Conservation (phyloP, 2,888 invertebrate species). For the Standfussiana lucernea region DNA sequence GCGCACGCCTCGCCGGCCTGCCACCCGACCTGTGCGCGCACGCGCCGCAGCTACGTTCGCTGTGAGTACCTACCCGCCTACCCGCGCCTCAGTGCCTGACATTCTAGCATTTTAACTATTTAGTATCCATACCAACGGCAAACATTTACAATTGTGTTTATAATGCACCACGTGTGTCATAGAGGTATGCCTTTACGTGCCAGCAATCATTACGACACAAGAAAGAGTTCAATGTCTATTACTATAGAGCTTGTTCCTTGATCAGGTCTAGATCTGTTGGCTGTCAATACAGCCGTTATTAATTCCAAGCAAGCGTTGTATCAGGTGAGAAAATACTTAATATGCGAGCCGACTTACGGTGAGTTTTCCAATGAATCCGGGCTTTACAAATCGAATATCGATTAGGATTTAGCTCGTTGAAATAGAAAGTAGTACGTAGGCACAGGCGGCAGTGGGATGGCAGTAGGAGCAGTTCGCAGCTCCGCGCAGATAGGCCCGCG, state of each 20-base stretch:
- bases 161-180: not conserved
- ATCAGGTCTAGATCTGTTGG: not conserved
- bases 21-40: conserved; percentile 94
- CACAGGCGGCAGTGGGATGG: not conserved
- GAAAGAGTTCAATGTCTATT: too few relatives aligned
- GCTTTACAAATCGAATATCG: conserved; percentile 56
- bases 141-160: not conserved
- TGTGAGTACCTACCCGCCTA: conserved; percentile 92
- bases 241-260: not conserved
- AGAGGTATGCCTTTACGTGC: not conserved
- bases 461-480: conserved; percentile 17
- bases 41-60: conserved; percentile 94
- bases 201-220: not conserved
- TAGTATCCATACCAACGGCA: not conserved
- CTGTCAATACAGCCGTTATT: not conserved
- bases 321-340: conserved; percentile 24
- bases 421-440: conserved; percentile 25
- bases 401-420: conserved; percentile 57
- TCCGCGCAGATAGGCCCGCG: not conserved
- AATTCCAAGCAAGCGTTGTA: conserved; percentile 5
- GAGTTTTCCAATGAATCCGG: conserved; percentile 19
- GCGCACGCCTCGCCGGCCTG: conserved; percentile 94
- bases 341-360: conserved; percentile 2
- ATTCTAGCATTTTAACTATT: not conserved
- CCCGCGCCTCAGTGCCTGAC: not conserved